Base-by-base conservation (phyloP, 2,888 invertebrate genomes). In the Pachymerium ferrugineum region DNA sequence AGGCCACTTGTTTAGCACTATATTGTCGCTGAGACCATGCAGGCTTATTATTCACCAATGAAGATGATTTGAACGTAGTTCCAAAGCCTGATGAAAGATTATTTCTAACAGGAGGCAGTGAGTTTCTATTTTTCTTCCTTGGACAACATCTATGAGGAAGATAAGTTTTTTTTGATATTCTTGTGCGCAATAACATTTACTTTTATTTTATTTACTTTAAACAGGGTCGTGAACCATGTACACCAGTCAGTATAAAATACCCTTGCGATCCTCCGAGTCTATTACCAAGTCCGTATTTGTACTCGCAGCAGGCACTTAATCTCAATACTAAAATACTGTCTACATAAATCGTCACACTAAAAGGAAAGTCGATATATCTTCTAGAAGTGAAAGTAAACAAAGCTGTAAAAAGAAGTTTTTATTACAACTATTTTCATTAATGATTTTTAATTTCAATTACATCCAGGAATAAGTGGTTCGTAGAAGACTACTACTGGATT, bases 251-350 rank as follows among this genome's bases (percentile, higher is more conserved):
- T 33, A 81, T 80, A 77, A 84, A 84, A 74, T 82, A 82, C 14
- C 83, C 83, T 76, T 80, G 79, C 69, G 79, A 79, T 1, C 83
- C 83, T 4, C 83, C 83, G 3, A 84, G 79, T 72, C 80, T 79
- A 10, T 79, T 77, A 0, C 83, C 83, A 10, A 77, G 77, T 8
- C 77, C 77, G 77, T 84, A 83, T 71, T 82, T 81, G 77, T 81
- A 83, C 76, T 84, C 83, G 78, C 84, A 84, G 77, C 84, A 84
- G 0, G 82, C 80, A 77, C 83, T 83, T 70, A 84, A 78, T 10
- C 83, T 80, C 68, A 81, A 79, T 78, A 83, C 81, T 74, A 81
- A 78, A 70, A 82, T 78, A 16, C 83, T 82, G 76, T 84, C 82
- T 14, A 84, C 78, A 77, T 82, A 83, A 74, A 84, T 77, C 1